phyloP scores from a whole-genome alignment of 2,797 vertebrate species.

The Bucorvus abyssinicus region DNA sequence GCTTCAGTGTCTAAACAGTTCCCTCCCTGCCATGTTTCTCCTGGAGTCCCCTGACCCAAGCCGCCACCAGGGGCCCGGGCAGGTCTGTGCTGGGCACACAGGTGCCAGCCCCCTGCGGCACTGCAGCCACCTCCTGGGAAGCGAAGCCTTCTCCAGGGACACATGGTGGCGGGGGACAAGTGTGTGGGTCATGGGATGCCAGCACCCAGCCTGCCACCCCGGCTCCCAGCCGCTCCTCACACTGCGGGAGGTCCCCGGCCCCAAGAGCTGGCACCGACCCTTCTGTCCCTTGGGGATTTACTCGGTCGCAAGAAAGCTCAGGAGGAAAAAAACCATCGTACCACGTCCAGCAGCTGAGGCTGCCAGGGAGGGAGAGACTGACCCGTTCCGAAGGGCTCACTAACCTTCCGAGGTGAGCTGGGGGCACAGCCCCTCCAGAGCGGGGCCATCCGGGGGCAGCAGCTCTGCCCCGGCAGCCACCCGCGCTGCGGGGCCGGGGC shows the following conservation, averaged over 20 bases:
- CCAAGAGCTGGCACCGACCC: accelerated
- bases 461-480: not conserved
- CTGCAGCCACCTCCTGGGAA: not conserved
- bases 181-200: accelerated
- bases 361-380: not conserved
- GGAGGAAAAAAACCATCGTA: slow-evolving; percentile 11
- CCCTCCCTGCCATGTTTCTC: not conserved
- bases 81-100: accelerated
- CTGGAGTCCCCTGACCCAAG: not conserved
- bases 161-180: not conserved
- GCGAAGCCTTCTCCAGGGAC: not conserved
- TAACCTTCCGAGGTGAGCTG: not conserved
- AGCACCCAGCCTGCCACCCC: not conserved
- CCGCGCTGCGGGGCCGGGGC: accelerated
- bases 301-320: not conserved
- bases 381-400: not conserved
- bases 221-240: accelerated
- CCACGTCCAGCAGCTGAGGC: not conserved
- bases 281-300: not conserved
- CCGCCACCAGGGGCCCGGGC: not conserved
- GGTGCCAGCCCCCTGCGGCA: not conserved
- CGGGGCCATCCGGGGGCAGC: not conserved
- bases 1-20: not conserved
- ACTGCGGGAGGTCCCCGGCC: accelerated
- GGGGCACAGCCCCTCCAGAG: not conserved